These are phyloP conservation scores for Chloroceryle aenea DNA, from an alignment of 2,113 vertebrate species.

Conservation along the genomic window DNA sequence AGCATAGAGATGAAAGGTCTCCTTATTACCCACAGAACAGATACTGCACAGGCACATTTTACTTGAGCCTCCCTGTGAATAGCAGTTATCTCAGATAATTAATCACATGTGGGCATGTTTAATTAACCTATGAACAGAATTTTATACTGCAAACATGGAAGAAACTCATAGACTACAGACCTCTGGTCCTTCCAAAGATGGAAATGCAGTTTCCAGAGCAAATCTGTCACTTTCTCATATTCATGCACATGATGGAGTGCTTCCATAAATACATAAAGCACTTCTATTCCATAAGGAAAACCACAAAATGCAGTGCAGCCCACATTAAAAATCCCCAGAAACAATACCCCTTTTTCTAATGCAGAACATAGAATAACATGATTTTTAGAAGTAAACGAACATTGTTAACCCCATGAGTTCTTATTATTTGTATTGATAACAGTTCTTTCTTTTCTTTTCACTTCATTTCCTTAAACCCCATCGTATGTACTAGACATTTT, in stretches of 20 bases:
- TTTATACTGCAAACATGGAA: not conserved
- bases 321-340: not conserved
- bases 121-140: not conserved
- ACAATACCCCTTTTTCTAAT: not conserved
- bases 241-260: not conserved
- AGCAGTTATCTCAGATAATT: not conserved
- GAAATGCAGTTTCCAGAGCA: not conserved
- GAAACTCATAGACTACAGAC: not conserved
- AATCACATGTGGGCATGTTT: not conserved
- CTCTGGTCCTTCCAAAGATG: not conserved
- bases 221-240: not conserved
- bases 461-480: not conserved
- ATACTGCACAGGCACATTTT: not conserved
- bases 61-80: accelerated
- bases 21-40: not conserved
- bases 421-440: not conserved
- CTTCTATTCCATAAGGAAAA: not conserved
- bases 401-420: not conserved
- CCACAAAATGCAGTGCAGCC: not conserved
- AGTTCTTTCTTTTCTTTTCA: not conserved
- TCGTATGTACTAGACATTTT: not conserved
- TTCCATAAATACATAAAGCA: not conserved
- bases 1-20: not conserved
- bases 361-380: not conserved
- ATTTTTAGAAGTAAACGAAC: not conserved